Base-by-base conservation (phyloP, 2,797 vertebrate genomes). In the Microchirus variegatus region DNA sequence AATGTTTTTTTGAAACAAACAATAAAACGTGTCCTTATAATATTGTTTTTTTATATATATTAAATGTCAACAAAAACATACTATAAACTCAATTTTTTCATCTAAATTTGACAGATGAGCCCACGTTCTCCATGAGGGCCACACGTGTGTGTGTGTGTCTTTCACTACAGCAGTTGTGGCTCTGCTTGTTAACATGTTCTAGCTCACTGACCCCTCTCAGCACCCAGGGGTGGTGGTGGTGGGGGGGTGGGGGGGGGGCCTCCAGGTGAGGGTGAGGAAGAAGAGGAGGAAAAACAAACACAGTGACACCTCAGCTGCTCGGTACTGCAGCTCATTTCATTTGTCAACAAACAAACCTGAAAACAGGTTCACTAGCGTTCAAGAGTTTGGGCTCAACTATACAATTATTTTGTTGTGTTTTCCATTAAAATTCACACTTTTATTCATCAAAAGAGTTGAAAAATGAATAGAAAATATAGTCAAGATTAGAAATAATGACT, bases 151-250 rank as follows among this genome's bases (percentile, higher is more conserved):
- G 74, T 66, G 78, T 51, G 57, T 84, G 89, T 93, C 93, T 92
- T 87, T 93, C 90, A 92, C 42, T 91, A 73, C 59, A 48, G 37
- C 66, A 80, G 75, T 88, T 64, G 79, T 82, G 70, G 81, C 78
- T 75, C 49, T 59, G 70, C 90, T 93, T 92, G 92, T 94, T 93
- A 93, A 94, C 92, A 92, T 84, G 93, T 93, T 92, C 91, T 90
- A 92, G 85, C 90, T 93, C 91, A 93, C 81, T 90, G 87, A 77
- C 87, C 91, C 88, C 87, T 89, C 89, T 90, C 85, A 90, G 78
- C 83, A 82, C 83, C 89, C 55, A 43, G 59, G 82, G 83, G 64
- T 13, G n/a, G n/a, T n/a, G n/a, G n/a, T n/a, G n/a, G n/a, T n/a
- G n/a, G n/a, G n/a, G n/a, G n/a, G n/a, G n/a, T n/a, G n/a, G n/a